A percentile compares a stretch with the other conserved stretches of the same genome.
Evolutionary conservation across 2,113 vertebrate species (phyloP).

Genomic region (Oreochromis tanganicae): DNA sequence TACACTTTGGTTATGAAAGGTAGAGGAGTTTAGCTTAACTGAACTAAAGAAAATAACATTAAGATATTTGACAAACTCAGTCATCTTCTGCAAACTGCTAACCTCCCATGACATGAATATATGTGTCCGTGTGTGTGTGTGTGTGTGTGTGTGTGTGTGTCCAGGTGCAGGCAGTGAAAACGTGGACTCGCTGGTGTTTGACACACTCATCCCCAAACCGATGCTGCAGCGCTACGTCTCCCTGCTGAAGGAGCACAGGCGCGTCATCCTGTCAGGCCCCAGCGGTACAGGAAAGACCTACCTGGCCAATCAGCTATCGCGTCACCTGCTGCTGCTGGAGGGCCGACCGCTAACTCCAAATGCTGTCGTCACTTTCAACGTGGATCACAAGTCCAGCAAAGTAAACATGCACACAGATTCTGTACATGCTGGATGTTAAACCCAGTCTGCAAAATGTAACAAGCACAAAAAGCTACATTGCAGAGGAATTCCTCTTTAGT

Average conservation of each 20-base stretch:
- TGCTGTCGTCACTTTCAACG: conserved; percentile 90
- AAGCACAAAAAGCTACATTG: not conserved
- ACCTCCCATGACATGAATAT: not conserved
- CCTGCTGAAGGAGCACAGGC: conserved; percentile 85
- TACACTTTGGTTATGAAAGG: not conserved
- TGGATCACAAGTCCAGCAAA: conserved; percentile 98
- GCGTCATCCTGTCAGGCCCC: conserved; percentile 92
- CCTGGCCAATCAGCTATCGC: conserved; percentile 87
- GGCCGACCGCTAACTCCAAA: conserved; percentile 79
- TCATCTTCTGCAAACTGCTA: not conserved
- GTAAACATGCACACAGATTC: conserved; percentile 46
- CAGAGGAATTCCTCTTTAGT: not conserved
- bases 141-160: not conserved
- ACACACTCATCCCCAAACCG: conserved; percentile 89
- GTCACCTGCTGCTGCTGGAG: conserved; percentile 83
- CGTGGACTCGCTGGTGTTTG: conserved; percentile 89
- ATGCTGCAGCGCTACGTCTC: conserved; percentile 93
- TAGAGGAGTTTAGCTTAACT: not conserved
- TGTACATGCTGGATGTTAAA: not conserved
- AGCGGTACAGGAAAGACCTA: conserved; percentile 94
- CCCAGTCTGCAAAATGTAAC: not conserved
- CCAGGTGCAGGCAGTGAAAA: conserved; percentile 80
- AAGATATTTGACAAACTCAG: not conserved
- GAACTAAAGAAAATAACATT: not conserved
- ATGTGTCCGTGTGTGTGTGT: no score